Percentiles rank a stretch among this genome's conserved stretches.
Conservation (phyloP, 1,140 invertebrate species). For the Chironomus tepperi region DNA sequence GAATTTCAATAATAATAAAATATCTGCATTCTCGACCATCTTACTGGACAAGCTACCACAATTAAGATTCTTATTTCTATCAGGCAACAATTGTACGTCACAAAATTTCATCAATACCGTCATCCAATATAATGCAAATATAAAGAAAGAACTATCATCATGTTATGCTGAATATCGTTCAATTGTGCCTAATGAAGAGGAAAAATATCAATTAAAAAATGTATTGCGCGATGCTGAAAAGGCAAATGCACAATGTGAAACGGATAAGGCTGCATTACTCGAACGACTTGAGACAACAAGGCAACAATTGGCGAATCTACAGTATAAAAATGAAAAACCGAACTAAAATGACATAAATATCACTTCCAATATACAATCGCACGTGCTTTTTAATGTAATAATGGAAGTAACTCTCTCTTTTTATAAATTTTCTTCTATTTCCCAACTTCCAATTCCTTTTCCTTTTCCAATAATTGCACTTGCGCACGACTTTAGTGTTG, state of each 20-base stretch:
- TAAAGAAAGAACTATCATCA: background rate
- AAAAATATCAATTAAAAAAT: slow-evolving; percentile 11
- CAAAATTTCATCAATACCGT: slow-evolving; percentile 9
- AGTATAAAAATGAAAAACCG: background rate
- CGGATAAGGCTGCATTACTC: background rate
- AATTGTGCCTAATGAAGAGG: slow-evolving; percentile 16
- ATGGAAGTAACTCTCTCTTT: background rate
- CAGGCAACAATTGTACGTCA: background rate
- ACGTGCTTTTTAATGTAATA: slow-evolving; percentile 5
- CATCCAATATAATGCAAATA: background rate
- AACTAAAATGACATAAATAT: background rate
- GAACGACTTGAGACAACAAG: background rate
- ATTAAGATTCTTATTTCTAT: background rate
- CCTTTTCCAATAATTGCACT: background rate
- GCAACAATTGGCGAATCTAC: background rate
- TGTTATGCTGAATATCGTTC: background rate
- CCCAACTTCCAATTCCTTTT: background rate
- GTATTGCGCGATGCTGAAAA: slow-evolving; percentile 10
- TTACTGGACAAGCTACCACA: background rate
- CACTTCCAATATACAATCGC: background rate
- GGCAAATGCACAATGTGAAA: slow-evolving; percentile 6
- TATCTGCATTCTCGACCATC: background rate
- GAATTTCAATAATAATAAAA: background rate
- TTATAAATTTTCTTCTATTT: background rate
- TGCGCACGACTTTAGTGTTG: background rate